Evolutionary conservation across 30 jellyfish, hydroid and myxozoan species (phyloP), one percentile per base, ranked within the genome.

Genomic region (Aurelia sp.): DNA sequence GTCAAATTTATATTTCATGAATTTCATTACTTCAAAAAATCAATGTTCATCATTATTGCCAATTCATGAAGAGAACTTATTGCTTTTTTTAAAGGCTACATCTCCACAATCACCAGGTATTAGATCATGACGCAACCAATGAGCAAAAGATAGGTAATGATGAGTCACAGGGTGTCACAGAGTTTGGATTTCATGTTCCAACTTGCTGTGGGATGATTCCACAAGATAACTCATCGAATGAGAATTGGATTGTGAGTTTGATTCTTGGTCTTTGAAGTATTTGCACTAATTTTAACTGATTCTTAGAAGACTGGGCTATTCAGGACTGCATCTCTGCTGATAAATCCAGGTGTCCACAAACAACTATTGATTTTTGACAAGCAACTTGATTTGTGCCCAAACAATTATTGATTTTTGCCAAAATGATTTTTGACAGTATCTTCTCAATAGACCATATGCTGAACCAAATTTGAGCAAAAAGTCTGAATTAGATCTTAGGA

Each of bases 161-260:
- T 1, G 33, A 35, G 4, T 16, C 33, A 5, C 31, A 4, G 1
- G 91, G 75, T 4, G 50, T 88, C 64, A 64, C 63, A 11, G 61
- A 88, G 62, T 88, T 88, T 88, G 96, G 96, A 19, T 88, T 88
- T 57, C 91, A 78, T 62, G 91, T 66, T 6, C 50, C 57, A 21
- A 88, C 96, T 3, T 78, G 96, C 52, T 88, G 96, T 88, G 96
- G 96, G 19, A 40, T 61, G 79, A 57, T 88, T 27, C 96, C 91
- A 5, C 91, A 73, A 48, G 88, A 78, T 27, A 88, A 88, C 33
- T 23, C 88, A 22, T 88, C 92, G 96, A 67, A 53, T 62, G 62
- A 69, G 6, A 37, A 48, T 59, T 88, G 96, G 96, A 40, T 73
- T 52, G 91, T 88, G 58, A 66, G 94, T 63, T 51, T 41, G 18